Conservation (phyloP, 1,140 invertebrate species). For the Drosophila virilis region DNA sequence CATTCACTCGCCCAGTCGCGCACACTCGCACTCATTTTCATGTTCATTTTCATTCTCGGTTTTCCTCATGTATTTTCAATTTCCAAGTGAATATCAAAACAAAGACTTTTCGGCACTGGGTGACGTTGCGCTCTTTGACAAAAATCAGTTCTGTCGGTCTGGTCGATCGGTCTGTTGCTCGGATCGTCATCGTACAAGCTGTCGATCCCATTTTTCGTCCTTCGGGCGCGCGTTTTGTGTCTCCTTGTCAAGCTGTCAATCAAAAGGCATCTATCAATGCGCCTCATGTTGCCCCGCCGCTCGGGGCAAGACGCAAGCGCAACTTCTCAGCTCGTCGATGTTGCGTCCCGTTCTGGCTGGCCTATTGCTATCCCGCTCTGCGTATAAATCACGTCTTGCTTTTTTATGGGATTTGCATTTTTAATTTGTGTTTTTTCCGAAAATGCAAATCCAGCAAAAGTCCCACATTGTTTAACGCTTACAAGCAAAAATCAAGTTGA, state of each 20-base stretch:
- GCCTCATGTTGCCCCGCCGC: constrained; percentile 45
- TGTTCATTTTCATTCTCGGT: constrained; percentile 16
- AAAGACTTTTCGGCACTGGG: constrained; percentile 47
- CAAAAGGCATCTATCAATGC: constrained; percentile 59
- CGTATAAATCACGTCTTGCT: not conserved
- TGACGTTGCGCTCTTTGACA: constrained; percentile 42
- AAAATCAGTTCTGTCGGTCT: not conserved
- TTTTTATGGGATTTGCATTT: constrained; percentile 50
- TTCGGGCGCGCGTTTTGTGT: constrained; percentile 68
- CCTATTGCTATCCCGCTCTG: not conserved
- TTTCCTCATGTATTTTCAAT: constrained; percentile 8
- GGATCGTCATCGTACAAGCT: constrained; percentile 18
- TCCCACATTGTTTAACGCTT: constrained; percentile 68
- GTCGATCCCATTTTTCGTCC: constrained; percentile 38
- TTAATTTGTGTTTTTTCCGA: constrained; percentile 15
- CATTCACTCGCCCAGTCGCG: not conserved
- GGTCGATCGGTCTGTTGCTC: constrained; percentile 7
- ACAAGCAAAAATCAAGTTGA: constrained; percentile 73
- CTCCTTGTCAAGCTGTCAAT: constrained; percentile 68
- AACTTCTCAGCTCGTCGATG: not conserved
- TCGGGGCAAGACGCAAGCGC: not conserved
- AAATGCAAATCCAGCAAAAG: constrained; percentile 58
- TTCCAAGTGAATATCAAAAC: constrained; percentile 75
- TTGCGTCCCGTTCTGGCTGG: not conserved
- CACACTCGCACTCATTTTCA: no score